Evolutionary conservation across 2,888 invertebrate species (phyloP).

Genomic region (Urechis unicinctus): DNA sequence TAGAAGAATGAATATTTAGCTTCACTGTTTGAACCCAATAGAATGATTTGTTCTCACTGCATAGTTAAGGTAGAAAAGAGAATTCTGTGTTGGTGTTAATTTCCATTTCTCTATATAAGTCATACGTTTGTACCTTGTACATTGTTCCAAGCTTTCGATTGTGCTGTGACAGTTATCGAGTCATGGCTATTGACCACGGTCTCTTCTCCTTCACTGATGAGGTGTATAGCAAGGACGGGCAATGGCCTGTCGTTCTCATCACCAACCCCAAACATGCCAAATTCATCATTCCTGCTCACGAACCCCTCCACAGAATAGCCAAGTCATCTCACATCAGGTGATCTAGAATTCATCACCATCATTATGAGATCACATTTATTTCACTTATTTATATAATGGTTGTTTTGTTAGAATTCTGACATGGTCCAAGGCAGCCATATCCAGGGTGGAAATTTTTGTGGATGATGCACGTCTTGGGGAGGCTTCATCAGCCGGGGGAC

Average conservation of each 20-base stretch:
- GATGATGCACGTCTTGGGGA: constrained; percentile 55
- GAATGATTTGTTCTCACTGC: too few species aligned
- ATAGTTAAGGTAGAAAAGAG: too few species aligned
- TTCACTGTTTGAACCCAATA: too few species aligned
- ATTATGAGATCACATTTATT: too few species aligned
- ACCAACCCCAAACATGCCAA: constrained; percentile 86
- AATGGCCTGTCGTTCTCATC: constrained; percentile 76
- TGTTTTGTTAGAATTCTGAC: constrained; percentile 72
- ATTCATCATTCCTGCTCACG: constrained; percentile 67
- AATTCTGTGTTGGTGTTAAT: too few species aligned
- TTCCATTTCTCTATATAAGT: background rate
- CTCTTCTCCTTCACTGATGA: constrained; percentile 75
- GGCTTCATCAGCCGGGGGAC: constrained; percentile 60
- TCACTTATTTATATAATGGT: too few species aligned
- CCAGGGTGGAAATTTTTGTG: constrained; percentile 63
- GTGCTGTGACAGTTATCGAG: constrained; percentile 60
- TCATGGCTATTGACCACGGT: constrained; percentile 83
- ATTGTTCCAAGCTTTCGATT: too few species aligned
- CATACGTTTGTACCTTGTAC: background rate
- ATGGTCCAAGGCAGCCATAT: constrained; percentile 66
- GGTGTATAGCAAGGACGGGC: constrained; percentile 36
- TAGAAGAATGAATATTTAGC: too few species aligned
- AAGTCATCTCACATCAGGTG: constrained; percentile 73
- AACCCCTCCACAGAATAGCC: constrained; percentile 63
- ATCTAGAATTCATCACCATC: background rate